Percentiles rank a stretch among this genome's conserved stretches.
These are phyloP conservation scores for Ormyrus nitidulus DNA, from an alignment of 2,888 invertebrate species.

Conservation along the genomic window DNA sequence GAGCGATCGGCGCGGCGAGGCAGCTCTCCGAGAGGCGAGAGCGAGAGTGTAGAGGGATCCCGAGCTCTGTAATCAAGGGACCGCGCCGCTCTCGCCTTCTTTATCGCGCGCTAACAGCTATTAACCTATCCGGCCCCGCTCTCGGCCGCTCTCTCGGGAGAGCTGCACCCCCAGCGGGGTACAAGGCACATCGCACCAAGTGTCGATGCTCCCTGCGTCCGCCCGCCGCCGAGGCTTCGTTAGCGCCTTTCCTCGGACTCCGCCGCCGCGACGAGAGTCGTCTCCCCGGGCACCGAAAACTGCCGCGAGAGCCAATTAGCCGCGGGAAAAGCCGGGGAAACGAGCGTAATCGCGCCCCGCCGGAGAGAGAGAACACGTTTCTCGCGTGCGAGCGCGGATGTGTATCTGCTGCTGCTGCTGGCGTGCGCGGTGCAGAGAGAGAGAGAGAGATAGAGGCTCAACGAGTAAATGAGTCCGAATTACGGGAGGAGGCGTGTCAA, in stretches of 20 bases:
- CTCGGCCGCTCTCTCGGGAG: slow-evolving; percentile 36
- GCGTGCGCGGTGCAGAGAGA: slow-evolving; percentile 43
- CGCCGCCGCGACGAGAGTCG: too few species aligned
- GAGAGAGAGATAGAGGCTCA: slow-evolving; percentile 60
- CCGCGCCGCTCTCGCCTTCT: slow-evolving; percentile 41
- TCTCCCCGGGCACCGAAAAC: too few species aligned
- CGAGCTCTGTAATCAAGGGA: slow-evolving; percentile 74
- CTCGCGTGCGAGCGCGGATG: slow-evolving; percentile 68
- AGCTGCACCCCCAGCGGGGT: neutral
- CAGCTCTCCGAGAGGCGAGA: slow-evolving; percentile 71
- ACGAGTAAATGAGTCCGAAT: slow-evolving; percentile 72
- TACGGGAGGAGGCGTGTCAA: slow-evolving; percentile 70
- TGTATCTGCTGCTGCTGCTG: slow-evolving; percentile 58
- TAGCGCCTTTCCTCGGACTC: slow-evolving; percentile 37
- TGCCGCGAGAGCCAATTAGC: too few species aligned
- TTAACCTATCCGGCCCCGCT: slow-evolving; percentile 52
- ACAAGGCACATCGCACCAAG: neutral
- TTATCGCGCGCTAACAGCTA: slow-evolving; percentile 53
- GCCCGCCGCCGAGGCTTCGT: slow-evolving; percentile 38
- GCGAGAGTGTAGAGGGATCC: slow-evolving; percentile 72
- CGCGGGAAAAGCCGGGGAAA: slow-evolving; percentile 14
- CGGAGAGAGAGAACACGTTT: slow-evolving; percentile 62
- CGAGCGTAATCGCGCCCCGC: slow-evolving; percentile 41
- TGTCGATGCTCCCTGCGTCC: slow-evolving; percentile 15
- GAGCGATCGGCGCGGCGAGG: slow-evolving; percentile 52